These are phyloP conservation scores for Semaprochilodus insignis DNA, from an alignment of 2,797 vertebrate species.

Conservation along the genomic window DNA sequence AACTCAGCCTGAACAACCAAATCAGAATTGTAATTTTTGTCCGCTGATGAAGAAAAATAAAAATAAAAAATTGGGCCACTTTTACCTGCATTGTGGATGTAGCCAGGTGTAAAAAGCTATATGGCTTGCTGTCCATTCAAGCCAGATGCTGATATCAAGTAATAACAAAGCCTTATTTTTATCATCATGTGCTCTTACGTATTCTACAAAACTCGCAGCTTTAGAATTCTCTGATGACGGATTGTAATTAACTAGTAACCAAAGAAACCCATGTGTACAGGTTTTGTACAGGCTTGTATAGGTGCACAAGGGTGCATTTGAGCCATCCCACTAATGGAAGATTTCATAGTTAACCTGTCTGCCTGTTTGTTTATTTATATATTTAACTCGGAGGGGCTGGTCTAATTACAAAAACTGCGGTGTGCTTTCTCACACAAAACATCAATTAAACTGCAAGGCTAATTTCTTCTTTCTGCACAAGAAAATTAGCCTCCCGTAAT, in stretches of 20 bases:
- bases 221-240: not conserved
- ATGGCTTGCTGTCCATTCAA: too few relatives aligned
- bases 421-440: not conserved
- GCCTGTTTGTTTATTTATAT: not conserved
- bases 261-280: not conserved
- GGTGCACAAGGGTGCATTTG: not conserved
- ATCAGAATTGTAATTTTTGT: too few relatives aligned
- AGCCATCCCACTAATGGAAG: not conserved
- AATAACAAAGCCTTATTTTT: not conserved
- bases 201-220: not conserved
- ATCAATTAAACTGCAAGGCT: not conserved
- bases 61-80: too few relatives aligned
- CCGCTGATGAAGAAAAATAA: too few relatives aligned
- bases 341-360: slow-evolving; percentile 5
- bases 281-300: not conserved
- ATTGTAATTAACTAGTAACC: not conserved
- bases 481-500: slow-evolving; percentile 2
- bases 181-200: not conserved
- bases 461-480: not conserved
- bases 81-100: too few relatives aligned
- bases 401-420: too few relatives aligned
- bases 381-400: too few relatives aligned
- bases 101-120: too few relatives aligned
- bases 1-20: too few relatives aligned
- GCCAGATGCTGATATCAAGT: not conserved